phyloP scores from a whole-genome alignment of 2,888 invertebrate genomes.

The Deroplatys truncata region DNA sequence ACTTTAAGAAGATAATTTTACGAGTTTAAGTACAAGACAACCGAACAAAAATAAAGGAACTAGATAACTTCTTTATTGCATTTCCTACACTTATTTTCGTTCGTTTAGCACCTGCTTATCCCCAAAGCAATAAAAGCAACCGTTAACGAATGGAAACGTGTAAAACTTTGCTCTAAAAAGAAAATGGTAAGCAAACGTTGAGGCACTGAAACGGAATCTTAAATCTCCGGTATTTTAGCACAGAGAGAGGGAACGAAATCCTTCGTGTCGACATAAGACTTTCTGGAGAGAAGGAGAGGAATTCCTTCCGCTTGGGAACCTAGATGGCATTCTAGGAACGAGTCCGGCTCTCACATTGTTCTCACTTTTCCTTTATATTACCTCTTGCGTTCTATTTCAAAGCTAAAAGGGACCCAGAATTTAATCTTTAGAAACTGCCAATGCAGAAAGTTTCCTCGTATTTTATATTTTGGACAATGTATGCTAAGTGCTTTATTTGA shows the following conservation, averaged over 20 bases:
- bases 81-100: no score
- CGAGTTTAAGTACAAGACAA: no score
- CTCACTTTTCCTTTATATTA: no score
- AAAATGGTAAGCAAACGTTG: no score
- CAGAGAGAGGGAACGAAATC: neutral
- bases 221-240: neutral
- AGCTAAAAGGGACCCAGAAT: neutral
- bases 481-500: no score
- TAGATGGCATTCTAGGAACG: neutral
- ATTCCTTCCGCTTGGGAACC: neutral
- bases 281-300: neutral
- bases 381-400: neutral
- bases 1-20: no score
- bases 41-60: no score
- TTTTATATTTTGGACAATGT: no score
- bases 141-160: neutral
- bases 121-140: no score
- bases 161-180: neutral
- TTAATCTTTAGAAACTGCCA: neutral
- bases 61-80: no score
- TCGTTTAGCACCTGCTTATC: neutral
- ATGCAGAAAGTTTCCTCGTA: no score
- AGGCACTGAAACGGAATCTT: neutral
- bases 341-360: neutral
- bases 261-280: neutral